These are phyloP conservation scores for Heliangelus exortis DNA, from an alignment of 2,797 vertebrate genomes.

Conservation along the genomic window DNA sequence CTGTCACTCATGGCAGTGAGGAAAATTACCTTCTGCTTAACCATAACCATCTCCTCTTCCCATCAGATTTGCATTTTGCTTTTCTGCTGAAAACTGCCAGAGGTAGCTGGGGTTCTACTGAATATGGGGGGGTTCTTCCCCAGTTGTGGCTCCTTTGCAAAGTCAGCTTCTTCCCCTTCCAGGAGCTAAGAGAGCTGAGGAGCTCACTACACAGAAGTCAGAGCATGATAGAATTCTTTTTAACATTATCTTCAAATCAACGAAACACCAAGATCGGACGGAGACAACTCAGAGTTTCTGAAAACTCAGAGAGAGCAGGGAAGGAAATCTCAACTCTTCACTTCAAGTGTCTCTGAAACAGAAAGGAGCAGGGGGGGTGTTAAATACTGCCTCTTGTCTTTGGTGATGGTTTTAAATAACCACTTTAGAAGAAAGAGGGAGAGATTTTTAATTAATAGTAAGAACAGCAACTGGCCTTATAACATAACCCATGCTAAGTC, in stretches of 20 bases:
- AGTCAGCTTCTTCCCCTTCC: neutral
- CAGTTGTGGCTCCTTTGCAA: neutral
- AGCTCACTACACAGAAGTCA: neutral
- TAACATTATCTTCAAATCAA: neutral
- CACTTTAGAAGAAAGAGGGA: neutral
- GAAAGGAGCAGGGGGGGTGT: neutral
- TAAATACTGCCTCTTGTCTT: neutral
- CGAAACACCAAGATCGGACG: neutral
- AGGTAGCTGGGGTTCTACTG: neutral
- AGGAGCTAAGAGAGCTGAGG: neutral
- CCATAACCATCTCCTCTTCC: neutral
- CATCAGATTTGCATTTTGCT: neutral
- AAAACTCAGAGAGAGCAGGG: rapidly evolving
- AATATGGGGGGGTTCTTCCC: neutral
- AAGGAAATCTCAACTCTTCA: neutral
- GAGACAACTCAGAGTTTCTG: neutral
- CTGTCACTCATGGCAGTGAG: neutral
- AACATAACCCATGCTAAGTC: neutral
- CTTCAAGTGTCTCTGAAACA: neutral
- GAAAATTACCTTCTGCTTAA: neutral
- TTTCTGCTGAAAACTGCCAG: neutral
- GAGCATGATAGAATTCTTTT: neutral
- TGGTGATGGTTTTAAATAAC: neutral
- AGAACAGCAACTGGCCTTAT: neutral
- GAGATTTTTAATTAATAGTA: neutral